These are phyloP conservation scores for Hermodice carunculata DNA, from an alignment of 2,888 invertebrate genomes.

Conservation along the genomic window DNA sequence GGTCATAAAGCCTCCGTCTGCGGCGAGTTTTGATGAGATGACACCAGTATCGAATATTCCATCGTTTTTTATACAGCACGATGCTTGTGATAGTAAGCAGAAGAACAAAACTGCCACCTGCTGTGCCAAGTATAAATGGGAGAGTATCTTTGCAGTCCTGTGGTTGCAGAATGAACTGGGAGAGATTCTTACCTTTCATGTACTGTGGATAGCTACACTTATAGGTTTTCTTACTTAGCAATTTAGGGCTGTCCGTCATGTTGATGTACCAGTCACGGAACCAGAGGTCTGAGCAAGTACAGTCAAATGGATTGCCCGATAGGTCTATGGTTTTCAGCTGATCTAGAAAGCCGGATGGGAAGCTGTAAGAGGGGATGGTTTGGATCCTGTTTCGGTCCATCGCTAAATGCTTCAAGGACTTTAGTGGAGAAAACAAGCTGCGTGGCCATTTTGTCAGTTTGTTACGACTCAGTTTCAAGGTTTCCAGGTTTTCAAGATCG, in stretches of 20 bases:
- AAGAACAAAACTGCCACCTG: background rate
- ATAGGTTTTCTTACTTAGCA: background rate
- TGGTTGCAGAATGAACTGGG: no score
- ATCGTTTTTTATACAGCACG: background rate
- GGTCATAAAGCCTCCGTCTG: background rate
- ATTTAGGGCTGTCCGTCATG: background rate
- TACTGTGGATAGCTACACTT: background rate
- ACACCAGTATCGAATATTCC: background rate
- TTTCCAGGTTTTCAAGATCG: no score
- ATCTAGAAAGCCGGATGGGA: no score
- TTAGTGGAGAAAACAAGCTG: no score
- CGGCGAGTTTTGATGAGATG: background rate
- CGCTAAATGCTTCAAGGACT: no score
- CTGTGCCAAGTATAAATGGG: background rate
- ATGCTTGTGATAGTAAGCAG: background rate
- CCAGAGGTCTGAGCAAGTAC: background rate
- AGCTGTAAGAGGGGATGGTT: no score
- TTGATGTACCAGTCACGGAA: background rate
- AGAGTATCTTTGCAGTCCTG: no score
- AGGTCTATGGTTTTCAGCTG: background rate
- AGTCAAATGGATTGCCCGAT: background rate
- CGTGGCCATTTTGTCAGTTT: no score
- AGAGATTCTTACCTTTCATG: background rate
- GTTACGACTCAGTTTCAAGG: no score
- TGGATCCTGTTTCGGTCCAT: no score